phyloP scores from a whole-genome alignment of 2,888 invertebrate species.

The Cybosia mesomella region DNA sequence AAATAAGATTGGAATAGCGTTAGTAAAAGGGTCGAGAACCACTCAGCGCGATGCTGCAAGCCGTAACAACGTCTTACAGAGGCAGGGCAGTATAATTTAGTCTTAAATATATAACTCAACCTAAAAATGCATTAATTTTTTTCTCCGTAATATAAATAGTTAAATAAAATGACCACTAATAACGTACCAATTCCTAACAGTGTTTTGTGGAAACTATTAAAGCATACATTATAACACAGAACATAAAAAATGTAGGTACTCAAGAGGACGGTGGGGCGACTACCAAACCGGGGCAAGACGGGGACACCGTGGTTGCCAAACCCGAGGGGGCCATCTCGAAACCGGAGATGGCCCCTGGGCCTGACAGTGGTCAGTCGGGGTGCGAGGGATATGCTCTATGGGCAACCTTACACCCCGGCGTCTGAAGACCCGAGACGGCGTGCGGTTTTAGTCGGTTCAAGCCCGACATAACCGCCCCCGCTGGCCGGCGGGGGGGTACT shows the following conservation, averaged over 20 bases:
- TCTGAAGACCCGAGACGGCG: too few relatives aligned
- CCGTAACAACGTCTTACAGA: constrained; percentile 10
- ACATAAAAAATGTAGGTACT: neutral
- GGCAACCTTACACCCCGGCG: too few relatives aligned
- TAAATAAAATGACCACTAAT: constrained; percentile 49
- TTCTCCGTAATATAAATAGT: constrained; percentile 44
- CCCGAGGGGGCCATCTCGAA: too few relatives aligned
- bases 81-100: constrained; percentile 22
- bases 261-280: neutral
- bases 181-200: constrained; percentile 46
- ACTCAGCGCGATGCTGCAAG: neutral
- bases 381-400: too few relatives aligned
- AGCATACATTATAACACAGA: neutral
- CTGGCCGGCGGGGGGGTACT: too few relatives aligned
- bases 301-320: too few relatives aligned
- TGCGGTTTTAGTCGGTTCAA: too few relatives aligned
- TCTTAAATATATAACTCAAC: constrained; percentile 51
- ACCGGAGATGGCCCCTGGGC: too few relatives aligned
- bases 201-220: constrained; percentile 38
- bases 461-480: too few relatives aligned
- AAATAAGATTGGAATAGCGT: neutral
- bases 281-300: too few relatives aligned
- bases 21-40: neutral
- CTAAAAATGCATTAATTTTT: constrained; percentile 61
- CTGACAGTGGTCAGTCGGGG: too few relatives aligned